Conservation (phyloP, 2,888 invertebrate genomes). For the Melanotus villosus region DNA sequence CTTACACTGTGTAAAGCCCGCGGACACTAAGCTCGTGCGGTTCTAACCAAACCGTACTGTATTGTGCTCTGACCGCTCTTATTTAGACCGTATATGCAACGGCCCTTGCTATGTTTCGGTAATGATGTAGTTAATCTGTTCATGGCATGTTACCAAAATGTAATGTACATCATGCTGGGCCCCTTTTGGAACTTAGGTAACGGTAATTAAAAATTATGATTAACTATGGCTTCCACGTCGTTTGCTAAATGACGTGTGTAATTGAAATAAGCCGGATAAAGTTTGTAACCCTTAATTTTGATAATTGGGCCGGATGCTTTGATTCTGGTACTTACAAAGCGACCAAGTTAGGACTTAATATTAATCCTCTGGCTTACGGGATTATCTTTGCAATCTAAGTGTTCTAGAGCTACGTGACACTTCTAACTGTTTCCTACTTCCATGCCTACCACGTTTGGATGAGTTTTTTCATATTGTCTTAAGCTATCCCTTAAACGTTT, state of each 20-base stretch:
- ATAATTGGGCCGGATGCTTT: background rate
- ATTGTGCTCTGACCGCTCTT: constrained; percentile 31
- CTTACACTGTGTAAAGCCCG: constrained; percentile 49
- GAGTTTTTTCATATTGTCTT: too few species aligned
- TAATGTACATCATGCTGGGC: background rate
- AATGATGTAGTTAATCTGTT: constrained; percentile 25
- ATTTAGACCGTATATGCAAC: constrained; percentile 22
- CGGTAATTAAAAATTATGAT: background rate
- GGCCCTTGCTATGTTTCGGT: constrained; percentile 25
- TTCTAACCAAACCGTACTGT: constrained; percentile 33
- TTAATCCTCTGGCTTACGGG: background rate
- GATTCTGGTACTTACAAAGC: background rate
- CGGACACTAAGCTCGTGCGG: constrained; percentile 40
- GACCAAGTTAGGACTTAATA: background rate
- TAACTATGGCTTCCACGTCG: background rate
- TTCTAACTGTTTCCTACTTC: too few species aligned
- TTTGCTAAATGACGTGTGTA: background rate
- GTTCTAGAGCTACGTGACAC: too few species aligned
- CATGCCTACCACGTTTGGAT: too few species aligned
- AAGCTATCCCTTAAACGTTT: too few species aligned
- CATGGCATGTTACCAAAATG: constrained; percentile 14
- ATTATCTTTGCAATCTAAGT: background rate
- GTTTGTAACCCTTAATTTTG: background rate
- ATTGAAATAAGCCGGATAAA: background rate
- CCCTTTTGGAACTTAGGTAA: background rate